These are phyloP conservation scores for Zeugodacus cucurbitae DNA, from an alignment of 1,140 invertebrate species.

Conservation along the genomic window DNA sequence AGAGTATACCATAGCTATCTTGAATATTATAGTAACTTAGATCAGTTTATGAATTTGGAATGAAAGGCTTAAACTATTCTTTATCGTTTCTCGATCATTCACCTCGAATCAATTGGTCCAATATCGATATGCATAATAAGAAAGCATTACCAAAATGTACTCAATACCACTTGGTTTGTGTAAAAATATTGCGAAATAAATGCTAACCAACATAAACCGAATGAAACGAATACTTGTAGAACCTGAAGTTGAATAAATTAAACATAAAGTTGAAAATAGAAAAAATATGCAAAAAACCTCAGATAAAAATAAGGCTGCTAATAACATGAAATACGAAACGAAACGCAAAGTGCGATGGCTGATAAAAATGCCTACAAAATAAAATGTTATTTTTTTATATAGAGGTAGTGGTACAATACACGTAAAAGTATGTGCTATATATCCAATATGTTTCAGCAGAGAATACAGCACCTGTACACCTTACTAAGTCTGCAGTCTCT, in stretches of 20 bases:
- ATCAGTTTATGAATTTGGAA: too few relatives aligned
- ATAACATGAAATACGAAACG: conserved; percentile 32
- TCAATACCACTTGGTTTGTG: too few relatives aligned
- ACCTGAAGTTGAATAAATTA: background rate
- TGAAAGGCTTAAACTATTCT: too few relatives aligned
- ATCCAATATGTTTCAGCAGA: background rate
- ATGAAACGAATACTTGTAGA: background rate
- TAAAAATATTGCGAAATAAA: too few relatives aligned
- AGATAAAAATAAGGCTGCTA: background rate
- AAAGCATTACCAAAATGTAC: too few relatives aligned
- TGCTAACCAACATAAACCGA: too few relatives aligned
- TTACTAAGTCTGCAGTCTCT: background rate
- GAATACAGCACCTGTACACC: background rate
- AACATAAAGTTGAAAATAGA: background rate
- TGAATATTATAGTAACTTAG: too few relatives aligned
- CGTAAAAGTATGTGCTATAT: background rate
- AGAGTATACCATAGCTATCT: too few relatives aligned
- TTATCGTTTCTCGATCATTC: too few relatives aligned
- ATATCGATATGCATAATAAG: too few relatives aligned
- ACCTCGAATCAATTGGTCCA: too few relatives aligned
- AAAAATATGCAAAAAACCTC: background rate
- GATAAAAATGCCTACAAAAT: conserved; percentile 25
- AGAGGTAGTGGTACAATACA: background rate
- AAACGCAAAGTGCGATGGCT: conserved; percentile 26
- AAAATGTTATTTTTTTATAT: background rate